Conservation (phyloP, 2,797 vertebrate genomes). For the Orientallactaga sibirica region DNA sequence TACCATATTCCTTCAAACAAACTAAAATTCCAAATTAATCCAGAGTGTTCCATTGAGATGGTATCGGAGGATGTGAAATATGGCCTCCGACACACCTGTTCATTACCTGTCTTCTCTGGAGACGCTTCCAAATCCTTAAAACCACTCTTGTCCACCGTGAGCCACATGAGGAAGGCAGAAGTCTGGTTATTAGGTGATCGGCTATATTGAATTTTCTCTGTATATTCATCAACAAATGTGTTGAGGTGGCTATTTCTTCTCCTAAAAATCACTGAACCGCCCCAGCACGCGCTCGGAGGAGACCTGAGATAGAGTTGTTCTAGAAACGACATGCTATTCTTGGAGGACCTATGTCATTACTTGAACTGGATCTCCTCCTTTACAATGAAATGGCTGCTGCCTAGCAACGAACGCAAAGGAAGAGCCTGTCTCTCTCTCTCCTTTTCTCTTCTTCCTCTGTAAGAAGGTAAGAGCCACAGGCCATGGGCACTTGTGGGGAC, state of each 20-base stretch:
- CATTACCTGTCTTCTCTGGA: not conserved
- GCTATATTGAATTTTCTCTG: constrained; percentile 8
- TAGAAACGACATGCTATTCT: constrained; percentile 71
- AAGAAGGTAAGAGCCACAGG: not conserved
- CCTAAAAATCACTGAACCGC: constrained; percentile 17
- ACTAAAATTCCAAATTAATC: constrained; percentile 3
- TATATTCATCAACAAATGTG: not conserved
- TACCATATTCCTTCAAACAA: not conserved
- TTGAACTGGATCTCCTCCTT: constrained; percentile 66
- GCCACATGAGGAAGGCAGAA: not conserved
- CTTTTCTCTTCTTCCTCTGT: not conserved
- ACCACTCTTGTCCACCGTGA: not conserved
- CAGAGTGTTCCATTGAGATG: not conserved
- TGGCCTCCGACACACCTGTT: not conserved
- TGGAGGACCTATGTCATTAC: constrained; percentile 65
- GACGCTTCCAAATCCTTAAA: constrained; percentile 4
- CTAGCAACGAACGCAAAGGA: constrained; percentile 63
- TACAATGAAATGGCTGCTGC: constrained; percentile 66
- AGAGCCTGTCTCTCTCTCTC: not conserved
- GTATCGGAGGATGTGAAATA: not conserved
- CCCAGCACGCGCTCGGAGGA: not conserved
- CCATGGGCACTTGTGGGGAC: not conserved
- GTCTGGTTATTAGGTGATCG: not conserved
- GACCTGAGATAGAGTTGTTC: constrained; percentile 46
- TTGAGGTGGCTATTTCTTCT: constrained; percentile 40